These are phyloP conservation scores for Synergus gifuensis DNA, from an alignment of 2,888 invertebrate species.

Conservation along the genomic window DNA sequence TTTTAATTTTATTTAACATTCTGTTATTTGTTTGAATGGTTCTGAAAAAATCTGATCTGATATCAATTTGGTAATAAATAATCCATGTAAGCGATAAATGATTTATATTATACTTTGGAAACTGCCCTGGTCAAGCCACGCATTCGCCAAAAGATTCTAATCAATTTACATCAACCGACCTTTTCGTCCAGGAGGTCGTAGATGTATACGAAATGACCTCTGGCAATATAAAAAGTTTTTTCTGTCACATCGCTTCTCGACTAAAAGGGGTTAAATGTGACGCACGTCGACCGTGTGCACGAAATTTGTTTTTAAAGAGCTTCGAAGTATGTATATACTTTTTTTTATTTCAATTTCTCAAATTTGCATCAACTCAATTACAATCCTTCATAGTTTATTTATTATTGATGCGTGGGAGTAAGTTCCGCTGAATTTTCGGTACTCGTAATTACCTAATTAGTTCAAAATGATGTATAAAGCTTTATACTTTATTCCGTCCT, in stretches of 20 bases:
- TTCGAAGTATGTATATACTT: not conserved
- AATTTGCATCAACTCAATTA: not conserved
- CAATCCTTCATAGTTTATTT: not conserved
- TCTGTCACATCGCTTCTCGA: not conserved
- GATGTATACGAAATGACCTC: not conserved
- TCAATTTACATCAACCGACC: not conserved
- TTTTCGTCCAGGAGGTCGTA: not conserved
- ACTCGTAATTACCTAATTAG: not conserved
- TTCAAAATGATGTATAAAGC: not conserved
- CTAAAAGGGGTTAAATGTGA: not conserved
- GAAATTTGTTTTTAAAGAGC: constrained; percentile 29
- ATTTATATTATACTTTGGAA: not conserved
- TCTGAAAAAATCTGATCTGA: too few species aligned
- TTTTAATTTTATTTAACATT: too few species aligned
- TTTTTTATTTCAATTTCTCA: not conserved
- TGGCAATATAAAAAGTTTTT: constrained; percentile 20
- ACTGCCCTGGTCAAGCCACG: not conserved
- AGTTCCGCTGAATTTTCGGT: not conserved
- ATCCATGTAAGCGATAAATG: not conserved
- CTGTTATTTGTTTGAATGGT: too few species aligned
- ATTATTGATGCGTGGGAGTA: not conserved
- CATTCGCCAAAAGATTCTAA: constrained; percentile 10
- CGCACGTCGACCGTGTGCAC: not conserved
- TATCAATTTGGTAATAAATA: too few species aligned
- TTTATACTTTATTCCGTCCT: not conserved